phyloP scores from a whole-genome alignment of 2,888 invertebrate genomes.

The Eristalis arbustorum region DNA sequence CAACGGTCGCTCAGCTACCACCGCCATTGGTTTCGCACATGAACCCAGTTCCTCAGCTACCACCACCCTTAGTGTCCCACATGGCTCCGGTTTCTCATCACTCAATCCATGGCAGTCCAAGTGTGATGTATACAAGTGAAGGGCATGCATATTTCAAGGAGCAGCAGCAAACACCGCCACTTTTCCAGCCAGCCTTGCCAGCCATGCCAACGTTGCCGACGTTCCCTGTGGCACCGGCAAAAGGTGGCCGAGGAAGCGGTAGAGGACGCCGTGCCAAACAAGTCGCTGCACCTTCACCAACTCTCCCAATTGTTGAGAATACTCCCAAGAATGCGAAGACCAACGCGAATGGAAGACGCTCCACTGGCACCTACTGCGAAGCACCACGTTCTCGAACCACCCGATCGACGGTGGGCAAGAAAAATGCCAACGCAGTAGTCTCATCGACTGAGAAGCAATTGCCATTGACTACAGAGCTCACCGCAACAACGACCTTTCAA shows the following conservation, averaged over 20 bases:
- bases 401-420: constrained; percentile 15
- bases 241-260: constrained; percentile 10
- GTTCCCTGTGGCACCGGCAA: constrained; percentile 10
- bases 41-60: background rate
- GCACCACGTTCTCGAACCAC: constrained; percentile 32
- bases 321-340: constrained; percentile 4
- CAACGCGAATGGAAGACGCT: constrained; percentile 41
- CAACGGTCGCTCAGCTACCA: background rate
- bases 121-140: constrained; percentile 2
- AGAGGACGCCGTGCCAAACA: constrained; percentile 41
- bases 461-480: background rate
- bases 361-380: constrained; percentile 47
- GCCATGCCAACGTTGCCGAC: too few species aligned
- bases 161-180: background rate
- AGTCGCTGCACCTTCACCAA: background rate
- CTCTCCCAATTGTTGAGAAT: background rate
- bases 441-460: constrained; percentile 16
- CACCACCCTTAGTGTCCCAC: background rate
- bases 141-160: constrained; percentile 17
- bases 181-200: background rate
- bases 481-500: constrained; percentile 25
- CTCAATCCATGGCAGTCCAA: constrained; percentile 1
- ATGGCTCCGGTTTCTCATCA: background rate
- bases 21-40: background rate
- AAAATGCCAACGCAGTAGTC: background rate